Percentiles rank a stretch among this genome's conserved stretches.
Conservation (phyloP, 2,113 vertebrate genomes). For the Microcebus lehilahytsara region DNA sequence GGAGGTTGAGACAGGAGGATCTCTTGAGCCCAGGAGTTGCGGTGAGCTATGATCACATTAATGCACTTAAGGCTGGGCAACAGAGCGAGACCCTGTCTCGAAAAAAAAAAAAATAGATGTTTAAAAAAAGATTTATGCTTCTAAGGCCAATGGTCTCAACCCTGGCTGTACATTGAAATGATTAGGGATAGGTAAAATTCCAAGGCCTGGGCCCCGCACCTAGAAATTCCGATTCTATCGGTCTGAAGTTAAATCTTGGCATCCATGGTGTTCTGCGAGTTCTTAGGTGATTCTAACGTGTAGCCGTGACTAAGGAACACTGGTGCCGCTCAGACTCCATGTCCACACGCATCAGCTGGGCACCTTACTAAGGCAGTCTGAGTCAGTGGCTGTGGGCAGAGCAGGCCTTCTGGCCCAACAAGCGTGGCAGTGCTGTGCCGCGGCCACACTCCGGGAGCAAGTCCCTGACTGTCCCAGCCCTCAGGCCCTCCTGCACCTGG, state of each 20-base stretch:
- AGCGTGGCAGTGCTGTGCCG: fast-evolving
- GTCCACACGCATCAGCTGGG: background rate
- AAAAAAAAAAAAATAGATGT: too few relatives aligned
- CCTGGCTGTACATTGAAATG: background rate
- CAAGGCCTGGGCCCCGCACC: background rate
- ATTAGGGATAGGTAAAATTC: background rate
- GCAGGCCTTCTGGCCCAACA: background rate
- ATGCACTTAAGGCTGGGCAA: too few relatives aligned
- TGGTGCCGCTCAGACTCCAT: background rate
- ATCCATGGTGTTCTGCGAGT: background rate
- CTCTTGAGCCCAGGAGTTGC: too few relatives aligned
- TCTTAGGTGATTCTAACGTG: background rate
- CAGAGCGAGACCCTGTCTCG: too few relatives aligned
- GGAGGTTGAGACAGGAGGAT: too few relatives aligned
- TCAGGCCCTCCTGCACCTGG: background rate
- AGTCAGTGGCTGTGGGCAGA: background rate
- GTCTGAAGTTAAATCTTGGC: background rate
- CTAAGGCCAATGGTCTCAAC: background rate
- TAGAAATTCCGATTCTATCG: background rate
- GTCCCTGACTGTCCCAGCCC: background rate
- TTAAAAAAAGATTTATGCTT: background rate
- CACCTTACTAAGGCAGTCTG: background rate
- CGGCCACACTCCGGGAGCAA: background rate
- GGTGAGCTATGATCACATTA: too few relatives aligned
- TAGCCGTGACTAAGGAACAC: background rate